Evolutionary conservation across 1,140 invertebrate species (phyloP).

Genomic region (Orchestia grillus): DNA sequence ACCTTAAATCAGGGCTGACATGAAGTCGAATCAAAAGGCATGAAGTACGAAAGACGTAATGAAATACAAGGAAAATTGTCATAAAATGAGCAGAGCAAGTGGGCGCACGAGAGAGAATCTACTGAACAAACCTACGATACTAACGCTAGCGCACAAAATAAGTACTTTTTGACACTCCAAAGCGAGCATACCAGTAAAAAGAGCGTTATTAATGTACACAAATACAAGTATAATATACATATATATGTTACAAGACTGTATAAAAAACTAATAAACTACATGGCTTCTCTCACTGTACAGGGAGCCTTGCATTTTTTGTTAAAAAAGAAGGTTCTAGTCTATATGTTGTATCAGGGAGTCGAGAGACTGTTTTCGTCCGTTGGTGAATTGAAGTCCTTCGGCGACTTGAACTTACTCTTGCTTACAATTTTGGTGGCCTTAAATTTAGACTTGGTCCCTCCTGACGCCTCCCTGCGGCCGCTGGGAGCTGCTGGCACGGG

Average conservation of each 20-base stretch:
- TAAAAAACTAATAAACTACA: neutral
- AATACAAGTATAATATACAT: neutral
- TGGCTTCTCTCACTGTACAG: neutral
- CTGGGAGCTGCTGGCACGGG: neutral
- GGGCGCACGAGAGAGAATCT: neutral
- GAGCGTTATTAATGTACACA: neutral
- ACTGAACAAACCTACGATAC: neutral
- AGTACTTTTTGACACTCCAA: neutral
- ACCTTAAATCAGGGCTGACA: too few species aligned
- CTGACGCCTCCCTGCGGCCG: neutral
- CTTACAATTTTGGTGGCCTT: slow-evolving; percentile 14
- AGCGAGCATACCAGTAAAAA: neutral
- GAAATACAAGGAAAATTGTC: neutral
- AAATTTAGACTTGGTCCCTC: neutral
- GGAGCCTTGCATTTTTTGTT: neutral
- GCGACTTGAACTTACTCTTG: slow-evolving; percentile 5
- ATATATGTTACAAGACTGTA: neutral
- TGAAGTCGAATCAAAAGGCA: neutral
- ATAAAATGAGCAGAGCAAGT: neutral
- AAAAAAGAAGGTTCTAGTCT: neutral
- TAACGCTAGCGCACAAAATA: neutral
- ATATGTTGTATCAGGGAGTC: neutral
- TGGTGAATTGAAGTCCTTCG: neutral
- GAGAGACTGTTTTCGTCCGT: neutral
- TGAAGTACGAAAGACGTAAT: neutral